Percentiles rank a stretch among this genome's conserved stretches.
These are phyloP conservation scores for Diploscapter pachys DNA, from an alignment of 1,140 invertebrate genomes.

Conservation along the genomic window DNA sequence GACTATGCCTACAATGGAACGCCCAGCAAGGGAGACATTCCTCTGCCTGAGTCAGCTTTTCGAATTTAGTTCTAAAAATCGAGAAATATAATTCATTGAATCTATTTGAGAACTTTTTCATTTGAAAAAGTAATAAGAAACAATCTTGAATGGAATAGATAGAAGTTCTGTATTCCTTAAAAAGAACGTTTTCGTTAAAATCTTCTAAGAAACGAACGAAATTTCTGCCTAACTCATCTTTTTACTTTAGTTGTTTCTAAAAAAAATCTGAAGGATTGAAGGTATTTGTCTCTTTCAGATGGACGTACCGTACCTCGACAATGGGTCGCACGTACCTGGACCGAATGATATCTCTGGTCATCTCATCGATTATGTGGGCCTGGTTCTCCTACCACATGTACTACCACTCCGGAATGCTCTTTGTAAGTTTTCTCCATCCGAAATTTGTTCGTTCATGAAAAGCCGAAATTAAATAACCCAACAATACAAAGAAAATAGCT, in stretches of 20 bases:
- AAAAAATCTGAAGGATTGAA: too few relatives aligned
- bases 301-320: constrained; percentile 39
- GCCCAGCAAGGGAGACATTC: constrained; percentile 36
- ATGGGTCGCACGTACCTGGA: constrained; percentile 41
- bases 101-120: too few relatives aligned
- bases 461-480: too few relatives aligned
- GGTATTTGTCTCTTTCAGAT: constrained; percentile 4
- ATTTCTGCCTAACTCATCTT: too few relatives aligned
- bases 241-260: too few relatives aligned
- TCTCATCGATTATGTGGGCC: constrained; percentile 38
- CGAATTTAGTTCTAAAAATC: background rate
- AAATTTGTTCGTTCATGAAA: background rate
- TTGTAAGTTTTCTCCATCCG: constrained; percentile 37
- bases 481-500: too few relatives aligned
- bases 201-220: background rate
- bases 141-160: too few relatives aligned
- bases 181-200: background rate
- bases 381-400: constrained; percentile 52
- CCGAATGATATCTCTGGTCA: constrained; percentile 33
- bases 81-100: too few relatives aligned
- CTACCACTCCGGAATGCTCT: constrained; percentile 46
- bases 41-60: constrained; percentile 33
- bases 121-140: too few relatives aligned
- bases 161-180: too few relatives aligned
- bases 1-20: constrained; percentile 39